Conservation (phyloP, 2,113 vertebrate genomes). For the Grammomys dolichurus region DNA sequence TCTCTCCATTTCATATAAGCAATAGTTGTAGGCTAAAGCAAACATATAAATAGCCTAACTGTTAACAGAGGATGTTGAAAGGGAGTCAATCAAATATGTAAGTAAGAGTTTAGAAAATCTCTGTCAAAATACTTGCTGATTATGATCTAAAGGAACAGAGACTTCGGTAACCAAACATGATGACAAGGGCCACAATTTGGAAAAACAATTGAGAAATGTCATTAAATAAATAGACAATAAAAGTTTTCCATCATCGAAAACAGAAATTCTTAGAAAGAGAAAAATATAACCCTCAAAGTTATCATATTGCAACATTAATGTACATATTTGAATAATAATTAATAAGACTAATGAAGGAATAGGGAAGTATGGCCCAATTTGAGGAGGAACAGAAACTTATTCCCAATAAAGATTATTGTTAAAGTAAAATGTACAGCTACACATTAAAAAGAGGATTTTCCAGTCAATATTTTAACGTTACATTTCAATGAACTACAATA, state of each 20-base stretch:
- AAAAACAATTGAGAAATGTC: constrained; percentile 45
- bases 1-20: not conserved
- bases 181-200: not conserved
- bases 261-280: not conserved
- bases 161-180: not conserved
- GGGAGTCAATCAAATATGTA: not conserved
- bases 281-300: not conserved
- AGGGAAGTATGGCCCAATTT: not conserved
- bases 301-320: constrained; percentile 4
- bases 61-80: not conserved
- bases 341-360: not conserved
- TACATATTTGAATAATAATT: constrained; percentile 17
- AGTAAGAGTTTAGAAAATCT: constrained; percentile 4
- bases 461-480: not conserved
- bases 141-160: constrained; percentile 28
- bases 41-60: not conserved
- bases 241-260: not conserved
- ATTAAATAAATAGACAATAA: not conserved
- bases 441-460: not conserved
- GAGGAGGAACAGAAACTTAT: not conserved
- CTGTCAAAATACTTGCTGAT: constrained; percentile 42
- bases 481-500: not conserved
- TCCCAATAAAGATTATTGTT: not conserved
- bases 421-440: not conserved
- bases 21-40: constrained; percentile 37